phyloP scores from a whole-genome alignment of 2,888 invertebrate genomes.

The Hetaerina titia region DNA sequence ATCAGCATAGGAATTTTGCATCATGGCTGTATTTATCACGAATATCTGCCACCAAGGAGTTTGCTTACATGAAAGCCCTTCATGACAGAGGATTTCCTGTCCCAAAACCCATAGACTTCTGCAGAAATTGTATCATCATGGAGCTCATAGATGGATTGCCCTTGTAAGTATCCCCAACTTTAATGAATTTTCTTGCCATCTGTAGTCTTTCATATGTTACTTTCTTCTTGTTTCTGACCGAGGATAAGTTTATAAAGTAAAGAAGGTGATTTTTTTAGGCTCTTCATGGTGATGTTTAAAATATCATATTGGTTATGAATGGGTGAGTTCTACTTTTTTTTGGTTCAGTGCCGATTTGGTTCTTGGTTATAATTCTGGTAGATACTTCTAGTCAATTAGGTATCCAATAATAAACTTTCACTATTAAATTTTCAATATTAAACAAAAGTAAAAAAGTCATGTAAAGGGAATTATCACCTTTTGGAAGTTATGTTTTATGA shows the following conservation, averaged over 20 bases:
- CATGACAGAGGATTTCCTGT: constrained; percentile 95
- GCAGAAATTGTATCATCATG: constrained; percentile 96
- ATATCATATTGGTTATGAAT: background rate
- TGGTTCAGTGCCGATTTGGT: no score
- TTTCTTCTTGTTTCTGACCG: no score
- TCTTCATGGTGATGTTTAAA: background rate
- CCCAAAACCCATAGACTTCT: constrained; percentile 94
- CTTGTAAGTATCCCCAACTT: constrained; percentile 80
- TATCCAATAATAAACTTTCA: no score
- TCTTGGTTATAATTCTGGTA: no score
- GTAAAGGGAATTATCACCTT: no score
- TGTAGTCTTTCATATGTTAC: background rate
- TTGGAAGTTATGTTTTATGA: no score
- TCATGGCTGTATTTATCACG: constrained; percentile 98
- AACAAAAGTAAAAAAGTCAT: no score
- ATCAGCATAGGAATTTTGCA: constrained; percentile 91
- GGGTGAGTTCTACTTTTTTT: background rate
- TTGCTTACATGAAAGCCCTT: constrained; percentile 97
- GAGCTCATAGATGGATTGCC: constrained; percentile 91
- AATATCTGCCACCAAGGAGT: constrained; percentile 98
- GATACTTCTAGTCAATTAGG: no score
- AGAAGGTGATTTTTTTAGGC: background rate
- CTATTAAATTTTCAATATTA: no score
- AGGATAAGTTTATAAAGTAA: background rate
- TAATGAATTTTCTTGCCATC: background rate